These are phyloP conservation scores for Enteromius trimaculatus DNA, from an alignment of 2,797 vertebrate genomes.

Conservation along the genomic window DNA sequence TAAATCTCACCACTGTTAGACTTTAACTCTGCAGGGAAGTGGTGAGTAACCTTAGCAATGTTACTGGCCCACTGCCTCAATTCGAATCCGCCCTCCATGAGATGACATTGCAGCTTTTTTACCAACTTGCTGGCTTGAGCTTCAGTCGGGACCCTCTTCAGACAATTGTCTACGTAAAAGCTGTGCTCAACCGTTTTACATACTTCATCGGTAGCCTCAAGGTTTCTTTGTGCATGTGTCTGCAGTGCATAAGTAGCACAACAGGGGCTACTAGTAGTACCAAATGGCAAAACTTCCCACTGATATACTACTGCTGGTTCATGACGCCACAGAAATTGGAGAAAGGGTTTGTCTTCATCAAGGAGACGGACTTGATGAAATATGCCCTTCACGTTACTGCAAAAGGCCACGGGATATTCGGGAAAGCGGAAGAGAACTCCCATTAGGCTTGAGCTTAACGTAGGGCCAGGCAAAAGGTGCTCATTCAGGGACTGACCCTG, in stretches of 20 bases:
- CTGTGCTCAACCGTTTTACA: not conserved
- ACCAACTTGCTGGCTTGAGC: not conserved
- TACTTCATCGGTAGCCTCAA: not conserved
- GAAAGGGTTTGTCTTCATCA: not conserved
- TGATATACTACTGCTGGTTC: not conserved
- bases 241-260: slow-evolving; percentile 1
- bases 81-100: slow-evolving; percentile 6
- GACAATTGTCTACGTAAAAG: slow-evolving; percentile 31
- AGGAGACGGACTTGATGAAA: too few species aligned
- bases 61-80: slow-evolving; percentile 30
- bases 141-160: slow-evolving; percentile 3
- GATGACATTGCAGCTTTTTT: not conserved
- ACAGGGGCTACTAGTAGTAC: not conserved
- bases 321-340: slow-evolving; percentile 9
- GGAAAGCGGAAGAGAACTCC: slow-evolving; percentile 16
- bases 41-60: not conserved
- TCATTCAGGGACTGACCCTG: slow-evolving; percentile 4
- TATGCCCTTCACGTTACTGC: not conserved
- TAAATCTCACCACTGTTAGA: not conserved
- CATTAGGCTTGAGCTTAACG: not conserved
- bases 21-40: slow-evolving; percentile 25
- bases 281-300: not conserved
- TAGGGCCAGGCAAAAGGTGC: not conserved
- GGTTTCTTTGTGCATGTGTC: not conserved
- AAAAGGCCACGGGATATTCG: not conserved